Evolutionary conservation across 2,888 invertebrate species (phyloP).

Genomic region (Diaprepes abbreviatus): DNA sequence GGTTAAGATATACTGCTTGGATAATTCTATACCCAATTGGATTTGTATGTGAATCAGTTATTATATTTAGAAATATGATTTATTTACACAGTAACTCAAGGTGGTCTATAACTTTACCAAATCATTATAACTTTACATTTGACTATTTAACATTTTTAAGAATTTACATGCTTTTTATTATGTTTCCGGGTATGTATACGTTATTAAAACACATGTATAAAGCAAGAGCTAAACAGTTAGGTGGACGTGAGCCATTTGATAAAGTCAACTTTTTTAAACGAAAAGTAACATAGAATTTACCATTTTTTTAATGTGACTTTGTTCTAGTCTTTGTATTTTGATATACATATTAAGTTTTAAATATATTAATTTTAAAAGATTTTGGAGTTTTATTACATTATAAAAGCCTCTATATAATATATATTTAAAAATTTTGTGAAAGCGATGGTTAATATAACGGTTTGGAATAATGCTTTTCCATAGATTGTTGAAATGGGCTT

Average conservation of each 20-base stretch:
- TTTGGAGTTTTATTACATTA: not conserved
- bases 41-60: conserved; percentile 87
- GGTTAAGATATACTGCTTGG: conserved; percentile 95
- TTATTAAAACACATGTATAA: conserved; percentile 90
- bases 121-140: conserved; percentile 87
- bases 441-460: no score
- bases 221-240: conserved; percentile 78
- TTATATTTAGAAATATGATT: conserved; percentile 86
- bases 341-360: not conserved
- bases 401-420: no score
- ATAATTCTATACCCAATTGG: conserved; percentile 94
- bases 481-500: no score
- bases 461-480: no score
- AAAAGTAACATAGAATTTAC: not conserved
- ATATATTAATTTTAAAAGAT: not conserved
- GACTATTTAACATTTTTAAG: conserved; percentile 86
- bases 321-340: not conserved
- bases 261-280: conserved; percentile 18
- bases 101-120: conserved; percentile 85
- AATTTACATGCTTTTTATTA: conserved; percentile 81
- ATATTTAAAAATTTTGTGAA: no score
- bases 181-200: conserved; percentile 82
- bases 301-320: not conserved
- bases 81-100: conserved; percentile 88
- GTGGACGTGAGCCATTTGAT: conserved; percentile 46